These are phyloP conservation scores for Myrmecobius fasciatus DNA, from an alignment of 2,113 vertebrate genomes.

Conservation along the genomic window DNA sequence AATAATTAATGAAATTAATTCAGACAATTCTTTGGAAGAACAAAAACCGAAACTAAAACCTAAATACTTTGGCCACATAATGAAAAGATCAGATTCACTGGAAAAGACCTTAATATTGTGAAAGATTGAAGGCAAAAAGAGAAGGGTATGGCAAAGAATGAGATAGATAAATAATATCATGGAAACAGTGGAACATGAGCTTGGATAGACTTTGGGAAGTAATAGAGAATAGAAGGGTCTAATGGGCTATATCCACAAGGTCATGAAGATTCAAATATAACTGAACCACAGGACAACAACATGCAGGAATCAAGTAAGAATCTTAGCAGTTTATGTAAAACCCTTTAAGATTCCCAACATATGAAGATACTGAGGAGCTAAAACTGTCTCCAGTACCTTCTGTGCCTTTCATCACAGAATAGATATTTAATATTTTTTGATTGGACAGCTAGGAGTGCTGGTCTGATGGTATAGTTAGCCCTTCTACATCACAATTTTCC, in stretches of 20 bases:
- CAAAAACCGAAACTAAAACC: not conserved
- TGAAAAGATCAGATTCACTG: not conserved
- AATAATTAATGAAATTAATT: not conserved
- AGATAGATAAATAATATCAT: not conserved
- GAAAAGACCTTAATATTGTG: not conserved
- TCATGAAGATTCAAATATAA: not conserved
- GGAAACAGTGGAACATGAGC: not conserved
- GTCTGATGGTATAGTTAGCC: not conserved
- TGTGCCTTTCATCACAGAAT: not conserved
- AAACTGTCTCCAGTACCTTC: not conserved
- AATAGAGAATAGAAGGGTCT: not conserved
- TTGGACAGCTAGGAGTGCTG: not conserved
- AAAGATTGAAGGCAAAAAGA: not conserved
- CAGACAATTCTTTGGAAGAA: not conserved
- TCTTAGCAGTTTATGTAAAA: not conserved
- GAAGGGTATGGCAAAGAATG: not conserved
- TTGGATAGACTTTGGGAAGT: not conserved
- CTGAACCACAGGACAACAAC: not conserved
- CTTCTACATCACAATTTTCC: not conserved
- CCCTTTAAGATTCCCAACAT: not conserved
- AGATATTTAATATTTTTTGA: not conserved
- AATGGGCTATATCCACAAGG: not conserved
- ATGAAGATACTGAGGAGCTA: not conserved
- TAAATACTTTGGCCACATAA: not conserved
- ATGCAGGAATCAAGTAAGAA: not conserved